A percentile compares a stretch with the other conserved stretches of the same genome.
These are phyloP conservation scores for Eupithecia dodoneata DNA, from an alignment of 2,888 invertebrate species.

Conservation along the genomic window DNA sequence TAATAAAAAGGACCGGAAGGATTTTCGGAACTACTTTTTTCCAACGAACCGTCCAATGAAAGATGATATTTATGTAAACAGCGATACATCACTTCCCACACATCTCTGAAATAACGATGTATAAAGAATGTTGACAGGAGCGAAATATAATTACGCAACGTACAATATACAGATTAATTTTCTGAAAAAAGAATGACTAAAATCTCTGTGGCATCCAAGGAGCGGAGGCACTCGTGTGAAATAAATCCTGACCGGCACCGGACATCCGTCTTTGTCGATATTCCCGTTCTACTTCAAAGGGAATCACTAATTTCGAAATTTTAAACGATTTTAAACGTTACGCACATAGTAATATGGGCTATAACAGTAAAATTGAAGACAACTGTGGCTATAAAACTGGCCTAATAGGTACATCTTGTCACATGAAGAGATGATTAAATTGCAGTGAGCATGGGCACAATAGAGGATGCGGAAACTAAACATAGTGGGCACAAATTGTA, in stretches of 20 bases:
- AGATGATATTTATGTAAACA: slow-evolving; percentile 62
- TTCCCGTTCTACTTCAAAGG: slow-evolving; percentile 83
- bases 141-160: slow-evolving; percentile 35
- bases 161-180: slow-evolving; percentile 39
- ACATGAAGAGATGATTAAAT: slow-evolving; percentile 74
- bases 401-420: slow-evolving; percentile 70
- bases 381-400: slow-evolving; percentile 59
- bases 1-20: slow-evolving; percentile 75
- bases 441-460: slow-evolving; percentile 67
- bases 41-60: slow-evolving; percentile 46
- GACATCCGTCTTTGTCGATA: slow-evolving; percentile 84
- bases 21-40: slow-evolving; percentile 59
- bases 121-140: slow-evolving; percentile 14
- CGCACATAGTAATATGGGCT: slow-evolving; percentile 48
- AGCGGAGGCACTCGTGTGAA: slow-evolving; percentile 76
- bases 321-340: slow-evolving; percentile 72
- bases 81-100: slow-evolving; percentile 40
- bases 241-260: slow-evolving; percentile 84
- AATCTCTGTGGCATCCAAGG: slow-evolving; percentile 56
- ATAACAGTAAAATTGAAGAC: slow-evolving; percentile 45
- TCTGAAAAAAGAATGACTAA: slow-evolving; percentile 42
- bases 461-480: slow-evolving; percentile 70
- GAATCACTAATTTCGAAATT: slow-evolving; percentile 60
- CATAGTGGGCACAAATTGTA: slow-evolving; percentile 60
- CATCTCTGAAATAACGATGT: slow-evolving; percentile 22